A percentile compares a stretch with the other conserved stretches of the same genome.
Evolutionary conservation across 2,113 vertebrate species (phyloP).

Genomic region (Channa argus): DNA sequence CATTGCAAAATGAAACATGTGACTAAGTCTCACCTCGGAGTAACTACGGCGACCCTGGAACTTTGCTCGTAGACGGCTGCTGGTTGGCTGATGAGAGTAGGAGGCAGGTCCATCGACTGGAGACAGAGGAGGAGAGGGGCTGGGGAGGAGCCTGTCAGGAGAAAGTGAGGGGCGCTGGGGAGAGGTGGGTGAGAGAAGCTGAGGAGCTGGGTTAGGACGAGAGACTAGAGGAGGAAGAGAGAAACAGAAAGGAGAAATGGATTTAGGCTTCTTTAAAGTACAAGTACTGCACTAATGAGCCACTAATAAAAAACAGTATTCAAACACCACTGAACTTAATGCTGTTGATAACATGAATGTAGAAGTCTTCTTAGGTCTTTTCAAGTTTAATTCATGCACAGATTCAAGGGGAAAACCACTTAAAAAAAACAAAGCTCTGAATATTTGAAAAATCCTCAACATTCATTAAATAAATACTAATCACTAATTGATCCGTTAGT

Average conservation of each 20-base stretch:
- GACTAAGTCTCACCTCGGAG: slow-evolving; percentile 82
- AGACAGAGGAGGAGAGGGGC: slow-evolving; percentile 74
- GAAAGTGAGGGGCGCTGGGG: slow-evolving; percentile 74
- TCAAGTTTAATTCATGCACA: too few relatives aligned
- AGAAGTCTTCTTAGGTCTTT: too few relatives aligned
- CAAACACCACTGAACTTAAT: too few relatives aligned
- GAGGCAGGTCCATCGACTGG: slow-evolving; percentile 77
- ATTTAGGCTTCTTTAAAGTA: background rate
- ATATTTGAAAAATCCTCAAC: too few relatives aligned
- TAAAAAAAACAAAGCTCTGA: too few relatives aligned
- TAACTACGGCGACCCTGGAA: slow-evolving; percentile 95
- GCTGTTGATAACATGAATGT: too few relatives aligned
- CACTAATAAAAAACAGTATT: too few relatives aligned
- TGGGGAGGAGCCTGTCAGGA: slow-evolving; percentile 65
- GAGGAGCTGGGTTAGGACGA: slow-evolving; percentile 36
- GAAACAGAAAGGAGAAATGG: background rate
- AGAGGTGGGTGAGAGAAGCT: slow-evolving; percentile 62
- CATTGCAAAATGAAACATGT: background rate
- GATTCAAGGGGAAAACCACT: too few relatives aligned
- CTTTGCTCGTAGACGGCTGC: slow-evolving; percentile 87
- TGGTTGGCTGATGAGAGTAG: slow-evolving; percentile 84
- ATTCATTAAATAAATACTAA: too few relatives aligned
- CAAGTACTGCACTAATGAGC: too few relatives aligned
- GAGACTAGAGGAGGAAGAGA: slow-evolving; percentile 28
- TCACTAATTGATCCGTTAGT: too few relatives aligned